These are phyloP conservation scores for Nowickia ferox DNA, from an alignment of 2,888 invertebrate species.

Conservation along the genomic window DNA sequence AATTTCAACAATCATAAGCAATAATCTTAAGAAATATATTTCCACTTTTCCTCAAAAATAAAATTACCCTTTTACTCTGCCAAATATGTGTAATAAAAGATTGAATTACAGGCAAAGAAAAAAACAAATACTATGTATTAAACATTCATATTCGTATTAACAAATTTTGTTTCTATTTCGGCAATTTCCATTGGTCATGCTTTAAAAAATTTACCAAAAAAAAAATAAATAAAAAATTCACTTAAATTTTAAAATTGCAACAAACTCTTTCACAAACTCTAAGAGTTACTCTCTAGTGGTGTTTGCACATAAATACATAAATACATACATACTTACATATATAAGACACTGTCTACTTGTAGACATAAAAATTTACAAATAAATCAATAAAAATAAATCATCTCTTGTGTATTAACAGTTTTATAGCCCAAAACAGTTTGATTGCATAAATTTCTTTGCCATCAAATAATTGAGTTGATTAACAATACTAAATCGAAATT, in stretches of 20 bases:
- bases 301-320: background rate
- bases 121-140: too few species aligned
- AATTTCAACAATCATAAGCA: too few species aligned
- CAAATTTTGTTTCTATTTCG: conserved; percentile 12
- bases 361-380: background rate
- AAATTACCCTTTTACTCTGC: background rate
- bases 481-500: background rate
- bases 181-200: conserved; percentile 38
- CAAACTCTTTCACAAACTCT: conserved; percentile 25
- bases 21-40: too few species aligned
- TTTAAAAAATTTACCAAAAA: conserved; percentile 3
- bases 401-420: background rate
- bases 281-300: background rate
- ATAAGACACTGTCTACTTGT: background rate
- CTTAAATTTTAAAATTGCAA: conserved; percentile 8
- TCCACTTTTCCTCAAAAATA: too few species aligned
- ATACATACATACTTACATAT: too few species aligned
- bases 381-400: background rate
- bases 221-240: background rate
- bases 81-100: background rate
- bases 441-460: background rate
- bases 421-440: background rate
- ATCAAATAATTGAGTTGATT: conserved; percentile 7
- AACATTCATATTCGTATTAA: background rate
- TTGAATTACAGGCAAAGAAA: background rate